These are phyloP conservation scores for Seira sanloemensis DNA, from an alignment of 2,888 invertebrate genomes.

Conservation along the genomic window DNA sequence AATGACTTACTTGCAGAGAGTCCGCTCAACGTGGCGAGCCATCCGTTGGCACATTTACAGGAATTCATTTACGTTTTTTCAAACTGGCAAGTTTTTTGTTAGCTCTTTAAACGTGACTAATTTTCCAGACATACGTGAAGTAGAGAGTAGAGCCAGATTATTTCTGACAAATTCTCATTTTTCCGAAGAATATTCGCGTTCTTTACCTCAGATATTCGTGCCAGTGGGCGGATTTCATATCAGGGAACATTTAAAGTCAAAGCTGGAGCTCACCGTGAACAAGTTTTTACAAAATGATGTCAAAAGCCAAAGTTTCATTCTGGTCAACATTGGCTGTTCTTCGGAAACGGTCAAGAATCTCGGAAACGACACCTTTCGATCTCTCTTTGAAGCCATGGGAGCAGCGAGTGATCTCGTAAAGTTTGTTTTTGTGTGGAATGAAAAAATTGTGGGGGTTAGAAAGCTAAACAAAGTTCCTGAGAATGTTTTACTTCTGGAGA, in stretches of 20 bases:
- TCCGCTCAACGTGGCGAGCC: not conserved
- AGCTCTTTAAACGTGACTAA: not conserved
- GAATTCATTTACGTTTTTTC: slow-evolving; percentile 24
- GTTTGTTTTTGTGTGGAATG: slow-evolving; percentile 23
- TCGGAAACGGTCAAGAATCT: slow-evolving; percentile 10
- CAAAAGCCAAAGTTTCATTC: slow-evolving; percentile 11
- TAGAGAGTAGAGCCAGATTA: slow-evolving; percentile 34
- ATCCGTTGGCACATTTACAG: slow-evolving; percentile 31
- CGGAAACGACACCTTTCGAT: not conserved
- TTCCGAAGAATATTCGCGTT: slow-evolving; percentile 28
- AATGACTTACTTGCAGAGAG: not conserved
- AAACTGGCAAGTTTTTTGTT: slow-evolving; percentile 6
- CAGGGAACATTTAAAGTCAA: too few relatives aligned
- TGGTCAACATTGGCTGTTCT: slow-evolving; percentile 26
- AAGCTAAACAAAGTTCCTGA: not conserved
- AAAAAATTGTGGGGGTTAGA: not conserved
- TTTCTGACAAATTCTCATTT: slow-evolving; percentile 41
- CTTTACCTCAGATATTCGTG: slow-evolving; percentile 25
- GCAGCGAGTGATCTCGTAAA: not conserved
- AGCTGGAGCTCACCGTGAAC: too few relatives aligned
- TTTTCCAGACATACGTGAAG: slow-evolving; percentile 32
- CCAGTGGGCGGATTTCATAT: slow-evolving; percentile 34
- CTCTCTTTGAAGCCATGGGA: not conserved
- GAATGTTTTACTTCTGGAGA: slow-evolving; percentile 3
- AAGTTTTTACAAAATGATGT: slow-evolving; percentile 21